Percentiles rank a stretch among this genome's conserved stretches.
Conservation (phyloP, 2,888 invertebrate genomes). For the Biston stratarius region DNA sequence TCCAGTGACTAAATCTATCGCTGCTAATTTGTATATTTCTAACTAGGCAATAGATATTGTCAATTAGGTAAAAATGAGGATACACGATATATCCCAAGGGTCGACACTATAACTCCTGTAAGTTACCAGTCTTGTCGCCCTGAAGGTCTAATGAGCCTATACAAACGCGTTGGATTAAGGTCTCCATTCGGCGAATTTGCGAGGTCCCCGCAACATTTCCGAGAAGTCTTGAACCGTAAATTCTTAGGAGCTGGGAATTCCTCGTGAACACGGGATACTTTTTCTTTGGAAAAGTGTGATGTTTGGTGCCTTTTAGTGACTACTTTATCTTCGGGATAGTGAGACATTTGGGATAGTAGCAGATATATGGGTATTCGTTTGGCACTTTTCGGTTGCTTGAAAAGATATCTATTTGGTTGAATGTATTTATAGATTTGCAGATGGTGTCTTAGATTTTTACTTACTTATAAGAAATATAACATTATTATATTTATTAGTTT, state of each 20-base stretch:
- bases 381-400: background rate
- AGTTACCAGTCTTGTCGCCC: constrained; percentile 7
- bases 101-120: background rate
- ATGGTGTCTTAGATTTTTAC: background rate
- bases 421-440: background rate
- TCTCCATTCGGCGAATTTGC: constrained; percentile 18
- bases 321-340: background rate
- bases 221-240: constrained; percentile 8
- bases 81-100: constrained; percentile 7
- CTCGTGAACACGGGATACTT: background rate
- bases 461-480: background rate
- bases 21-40: no score
- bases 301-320: background rate
- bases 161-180: constrained; percentile 15
- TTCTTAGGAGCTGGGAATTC: constrained; percentile 8
- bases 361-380: background rate
- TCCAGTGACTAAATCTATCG: no score
- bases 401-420: background rate
- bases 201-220: constrained; percentile 13
- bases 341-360: background rate
- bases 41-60: background rate
- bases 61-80: constrained; percentile 7
- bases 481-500: background rate
- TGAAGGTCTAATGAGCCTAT: constrained; percentile 25
- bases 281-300: background rate